phyloP scores from a whole-genome alignment of 2,797 vertebrate genomes.

The Schizopygopsis pylzovi region DNA sequence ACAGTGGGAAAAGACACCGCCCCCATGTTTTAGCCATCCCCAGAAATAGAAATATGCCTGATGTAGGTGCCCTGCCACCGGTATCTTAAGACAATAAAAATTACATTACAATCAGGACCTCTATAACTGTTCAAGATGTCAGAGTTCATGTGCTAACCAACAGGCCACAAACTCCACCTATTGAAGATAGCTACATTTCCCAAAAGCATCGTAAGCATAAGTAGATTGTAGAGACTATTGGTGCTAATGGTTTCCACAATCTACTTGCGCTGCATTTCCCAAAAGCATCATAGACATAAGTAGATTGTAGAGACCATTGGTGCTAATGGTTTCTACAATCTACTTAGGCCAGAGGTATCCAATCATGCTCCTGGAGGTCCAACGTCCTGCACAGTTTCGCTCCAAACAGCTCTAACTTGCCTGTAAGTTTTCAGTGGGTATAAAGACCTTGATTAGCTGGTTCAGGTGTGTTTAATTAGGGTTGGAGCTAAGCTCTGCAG shows the following conservation, averaged over 20 bases:
- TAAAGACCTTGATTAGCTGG: neutral
- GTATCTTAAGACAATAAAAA: neutral
- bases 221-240: neutral
- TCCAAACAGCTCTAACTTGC: neutral
- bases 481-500: neutral
- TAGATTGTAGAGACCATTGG: neutral
- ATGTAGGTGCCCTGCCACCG: neutral
- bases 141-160: neutral
- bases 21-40: neutral
- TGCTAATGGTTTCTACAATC: neutral
- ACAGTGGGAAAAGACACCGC: neutral
- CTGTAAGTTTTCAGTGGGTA: neutral
- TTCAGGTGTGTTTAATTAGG: neutral
- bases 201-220: neutral
- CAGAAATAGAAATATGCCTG: too few relatives aligned
- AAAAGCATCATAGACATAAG: slow-evolving; percentile 2
- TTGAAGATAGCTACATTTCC: neutral
- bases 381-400: neutral
- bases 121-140: neutral
- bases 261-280: neutral
- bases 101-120: neutral
- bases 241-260: neutral
- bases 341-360: neutral
- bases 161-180: neutral
- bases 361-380: neutral